A percentile compares a stretch with the other conserved stretches of the same genome.
These are phyloP conservation scores for Lethrus apterus DNA, from an alignment of 1,140 invertebrate species.

Conservation along the genomic window DNA sequence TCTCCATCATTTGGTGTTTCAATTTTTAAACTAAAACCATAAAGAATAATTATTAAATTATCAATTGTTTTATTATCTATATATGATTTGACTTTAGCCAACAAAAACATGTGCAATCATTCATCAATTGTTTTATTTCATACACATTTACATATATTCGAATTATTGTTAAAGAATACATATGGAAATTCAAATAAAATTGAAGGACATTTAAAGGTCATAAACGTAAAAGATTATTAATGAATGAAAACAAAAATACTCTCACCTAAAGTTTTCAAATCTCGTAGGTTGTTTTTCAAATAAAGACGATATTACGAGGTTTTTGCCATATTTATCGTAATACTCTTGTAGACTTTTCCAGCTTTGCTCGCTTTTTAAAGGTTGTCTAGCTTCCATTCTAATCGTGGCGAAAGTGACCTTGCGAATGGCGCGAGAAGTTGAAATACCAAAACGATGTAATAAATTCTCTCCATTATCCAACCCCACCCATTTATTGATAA, in stretches of 20 bases:
- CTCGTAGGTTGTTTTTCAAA: constrained; percentile 68
- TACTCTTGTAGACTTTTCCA: constrained; percentile 68
- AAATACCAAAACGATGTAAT: too few relatives aligned
- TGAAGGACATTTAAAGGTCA: constrained; percentile 32
- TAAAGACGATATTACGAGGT: constrained; percentile 69
- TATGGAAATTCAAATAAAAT: constrained; percentile 10
- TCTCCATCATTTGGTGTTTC: constrained; percentile 75
- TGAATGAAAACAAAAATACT: constrained; percentile 29
- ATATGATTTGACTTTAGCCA: background rate
- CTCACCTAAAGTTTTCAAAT: constrained; percentile 81
- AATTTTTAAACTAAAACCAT: constrained; percentile 54
- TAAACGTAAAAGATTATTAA: constrained; percentile 8
- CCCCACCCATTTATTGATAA: too few relatives aligned
- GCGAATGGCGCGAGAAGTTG: background rate
- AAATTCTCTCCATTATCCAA: too few relatives aligned
- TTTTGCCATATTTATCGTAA: constrained; percentile 56
- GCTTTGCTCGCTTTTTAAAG: constrained; percentile 56
- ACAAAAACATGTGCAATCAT: background rate
- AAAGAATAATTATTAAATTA: constrained; percentile 2
- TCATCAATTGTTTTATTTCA: background rate
- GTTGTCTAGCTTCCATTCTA: constrained; percentile 16
- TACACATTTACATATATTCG: background rate
- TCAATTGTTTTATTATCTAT: background rate
- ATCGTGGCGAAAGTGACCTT: constrained; percentile 3
- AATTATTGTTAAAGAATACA: constrained; percentile 4